phyloP scores from a whole-genome alignment of 2,797 vertebrate genomes.

The Cephalopachus bancanus region DNA sequence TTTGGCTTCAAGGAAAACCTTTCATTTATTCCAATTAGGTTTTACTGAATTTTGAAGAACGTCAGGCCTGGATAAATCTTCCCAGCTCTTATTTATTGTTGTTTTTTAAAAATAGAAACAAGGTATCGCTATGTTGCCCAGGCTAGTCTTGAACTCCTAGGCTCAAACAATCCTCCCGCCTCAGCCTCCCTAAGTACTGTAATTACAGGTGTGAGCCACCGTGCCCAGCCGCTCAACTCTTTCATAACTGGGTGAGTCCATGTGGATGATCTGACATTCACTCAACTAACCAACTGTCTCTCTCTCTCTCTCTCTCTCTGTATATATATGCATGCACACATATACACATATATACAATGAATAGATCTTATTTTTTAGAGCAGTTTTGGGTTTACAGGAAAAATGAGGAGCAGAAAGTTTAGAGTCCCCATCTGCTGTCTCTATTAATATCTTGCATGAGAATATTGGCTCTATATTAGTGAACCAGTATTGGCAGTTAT shows the following conservation, averaged over 20 bases:
- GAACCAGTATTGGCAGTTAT: background rate
- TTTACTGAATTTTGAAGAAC: slow-evolving; percentile 16
- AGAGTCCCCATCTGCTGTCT: background rate
- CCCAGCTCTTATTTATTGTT: too few species aligned
- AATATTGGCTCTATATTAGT: background rate
- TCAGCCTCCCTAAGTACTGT: too few species aligned
- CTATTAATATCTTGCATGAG: background rate
- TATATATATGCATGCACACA: background rate
- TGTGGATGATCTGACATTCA: background rate
- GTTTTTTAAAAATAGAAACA: too few species aligned
- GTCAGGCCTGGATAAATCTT: background rate
- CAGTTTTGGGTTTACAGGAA: slow-evolving; percentile 7
- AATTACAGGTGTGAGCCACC: too few species aligned
- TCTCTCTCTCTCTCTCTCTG: background rate
- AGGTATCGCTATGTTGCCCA: too few species aligned
- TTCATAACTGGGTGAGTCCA: background rate
- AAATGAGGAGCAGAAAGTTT: background rate
- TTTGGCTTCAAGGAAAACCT: slow-evolving; percentile 25
- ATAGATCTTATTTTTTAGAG: background rate
- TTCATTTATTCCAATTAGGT: slow-evolving; percentile 17
- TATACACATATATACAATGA: background rate
- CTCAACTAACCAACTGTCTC: background rate
- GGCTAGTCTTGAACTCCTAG: too few species aligned
- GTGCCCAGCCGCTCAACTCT: too few species aligned
- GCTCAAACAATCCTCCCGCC: too few species aligned